Evolutionary conservation across 1,140 invertebrate species (phyloP).

Genomic region (Zaprionus inermis): DNA sequence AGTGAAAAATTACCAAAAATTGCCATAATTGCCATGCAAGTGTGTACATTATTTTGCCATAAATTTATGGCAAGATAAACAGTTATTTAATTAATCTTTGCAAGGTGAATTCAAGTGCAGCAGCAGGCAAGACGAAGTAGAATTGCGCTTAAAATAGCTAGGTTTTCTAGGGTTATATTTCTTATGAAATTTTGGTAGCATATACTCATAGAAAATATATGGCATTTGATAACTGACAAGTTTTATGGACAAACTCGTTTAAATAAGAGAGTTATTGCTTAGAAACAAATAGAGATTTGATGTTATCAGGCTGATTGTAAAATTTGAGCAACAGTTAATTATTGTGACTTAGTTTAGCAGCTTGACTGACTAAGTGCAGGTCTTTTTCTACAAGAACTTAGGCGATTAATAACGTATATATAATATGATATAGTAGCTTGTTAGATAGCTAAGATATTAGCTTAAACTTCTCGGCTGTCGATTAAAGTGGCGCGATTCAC

Average conservation of each 20-base stretch:
- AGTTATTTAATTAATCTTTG: constrained; percentile 1
- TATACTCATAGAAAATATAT: not conserved
- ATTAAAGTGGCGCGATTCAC: not conserved
- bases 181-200: not conserved
- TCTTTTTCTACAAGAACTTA: too few species aligned
- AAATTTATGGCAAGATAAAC: not conserved
- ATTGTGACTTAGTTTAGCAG: not conserved
- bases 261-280: not conserved
- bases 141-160: not conserved
- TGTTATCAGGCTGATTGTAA: not conserved
- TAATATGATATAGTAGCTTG: not conserved
- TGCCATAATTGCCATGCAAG: not conserved
- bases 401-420: too few species aligned
- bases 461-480: not conserved
- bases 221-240: not conserved
- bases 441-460: too few species aligned
- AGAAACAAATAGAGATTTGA: not conserved
- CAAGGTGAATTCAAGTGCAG: not conserved
- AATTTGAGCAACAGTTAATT: not conserved
- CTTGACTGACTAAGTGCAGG: too few species aligned
- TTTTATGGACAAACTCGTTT: not conserved
- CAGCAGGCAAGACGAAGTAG: too few species aligned
- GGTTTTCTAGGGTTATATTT: not conserved
- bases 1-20: constrained; percentile 1
- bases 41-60: not conserved